Evolutionary conservation across 2,113 vertebrate genomes (phyloP).

Genomic region (Turdus rufiventris): DNA sequence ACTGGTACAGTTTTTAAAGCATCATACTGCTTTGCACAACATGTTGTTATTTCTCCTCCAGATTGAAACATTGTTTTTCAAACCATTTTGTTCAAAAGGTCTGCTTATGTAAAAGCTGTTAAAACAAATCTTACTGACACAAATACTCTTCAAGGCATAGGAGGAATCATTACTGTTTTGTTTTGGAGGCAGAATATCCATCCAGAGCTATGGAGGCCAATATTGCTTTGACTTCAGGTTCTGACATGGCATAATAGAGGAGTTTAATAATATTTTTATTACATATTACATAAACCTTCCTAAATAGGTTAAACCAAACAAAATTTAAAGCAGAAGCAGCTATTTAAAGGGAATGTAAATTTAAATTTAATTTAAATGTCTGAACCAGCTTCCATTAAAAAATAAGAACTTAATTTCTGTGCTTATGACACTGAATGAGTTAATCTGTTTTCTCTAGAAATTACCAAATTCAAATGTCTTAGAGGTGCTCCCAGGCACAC

Average conservation of each 20-base stretch:
- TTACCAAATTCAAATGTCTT: neutral
- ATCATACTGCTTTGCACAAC: neutral
- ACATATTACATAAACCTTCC: neutral
- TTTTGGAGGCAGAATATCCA: neutral
- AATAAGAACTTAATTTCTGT: neutral
- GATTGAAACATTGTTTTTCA: neutral
- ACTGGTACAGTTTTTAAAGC: neutral
- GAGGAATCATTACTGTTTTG: neutral
- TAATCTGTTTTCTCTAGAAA: neutral
- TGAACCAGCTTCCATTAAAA: neutral
- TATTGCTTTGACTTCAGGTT: neutral
- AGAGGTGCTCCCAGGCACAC: neutral
- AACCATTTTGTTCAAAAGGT: neutral
- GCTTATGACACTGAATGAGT: neutral
- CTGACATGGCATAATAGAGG: neutral
- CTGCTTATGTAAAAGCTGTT: neutral
- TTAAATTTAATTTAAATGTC: neutral
- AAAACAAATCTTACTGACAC: neutral
- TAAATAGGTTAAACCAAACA: neutral
- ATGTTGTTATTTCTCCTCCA: neutral
- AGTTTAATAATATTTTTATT: neutral
- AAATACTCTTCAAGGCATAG: neutral
- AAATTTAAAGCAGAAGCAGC: neutral
- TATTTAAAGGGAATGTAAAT: neutral
- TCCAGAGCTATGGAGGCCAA: neutral